Evolutionary conservation across 2,888 invertebrate species (phyloP).

Genomic region (Drosophila setosimentum): DNA sequence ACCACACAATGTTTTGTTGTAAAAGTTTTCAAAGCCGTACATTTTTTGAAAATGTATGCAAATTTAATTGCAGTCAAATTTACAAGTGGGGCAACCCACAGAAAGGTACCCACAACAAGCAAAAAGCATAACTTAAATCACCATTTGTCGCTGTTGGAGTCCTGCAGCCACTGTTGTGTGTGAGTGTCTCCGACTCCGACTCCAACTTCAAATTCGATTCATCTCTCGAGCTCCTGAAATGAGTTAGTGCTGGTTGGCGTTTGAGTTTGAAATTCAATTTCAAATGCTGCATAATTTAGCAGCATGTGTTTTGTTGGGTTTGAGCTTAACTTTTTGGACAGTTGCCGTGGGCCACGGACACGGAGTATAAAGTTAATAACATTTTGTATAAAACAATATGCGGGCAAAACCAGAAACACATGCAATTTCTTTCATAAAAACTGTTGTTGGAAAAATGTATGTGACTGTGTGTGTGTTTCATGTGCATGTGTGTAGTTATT

Average conservation of each 20-base stretch:
- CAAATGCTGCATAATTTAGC: constrained; percentile 77
- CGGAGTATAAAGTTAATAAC: constrained; percentile 70
- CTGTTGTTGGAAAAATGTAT: constrained; percentile 14
- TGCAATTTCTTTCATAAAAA: constrained; percentile 48
- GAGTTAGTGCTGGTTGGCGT: constrained; percentile 67
- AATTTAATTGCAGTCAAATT: constrained; percentile 80
- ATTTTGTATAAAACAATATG: constrained; percentile 53
- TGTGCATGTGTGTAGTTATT: background rate
- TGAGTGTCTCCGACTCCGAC: background rate
- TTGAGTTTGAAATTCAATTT: constrained; percentile 74
- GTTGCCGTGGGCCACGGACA: constrained; percentile 32
- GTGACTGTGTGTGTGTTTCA: constrained; percentile 3
- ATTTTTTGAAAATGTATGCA: constrained; percentile 78
- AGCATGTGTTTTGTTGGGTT: constrained; percentile 52
- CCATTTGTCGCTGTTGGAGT: constrained; percentile 64
- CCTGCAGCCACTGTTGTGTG: constrained; percentile 3
- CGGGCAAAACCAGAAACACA: constrained; percentile 32
- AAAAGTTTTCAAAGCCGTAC: constrained; percentile 51
- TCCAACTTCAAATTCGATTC: constrained; percentile 8
- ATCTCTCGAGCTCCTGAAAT: constrained; percentile 51
- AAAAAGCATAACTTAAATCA: constrained; percentile 72
- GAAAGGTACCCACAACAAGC: constrained; percentile 36
- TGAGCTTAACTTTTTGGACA: constrained; percentile 28
- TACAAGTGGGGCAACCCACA: constrained; percentile 51
- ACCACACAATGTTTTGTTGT: constrained; percentile 1